Conservation (phyloP, 2,113 vertebrate genomes). For the Sylvicapra grimmia region DNA sequence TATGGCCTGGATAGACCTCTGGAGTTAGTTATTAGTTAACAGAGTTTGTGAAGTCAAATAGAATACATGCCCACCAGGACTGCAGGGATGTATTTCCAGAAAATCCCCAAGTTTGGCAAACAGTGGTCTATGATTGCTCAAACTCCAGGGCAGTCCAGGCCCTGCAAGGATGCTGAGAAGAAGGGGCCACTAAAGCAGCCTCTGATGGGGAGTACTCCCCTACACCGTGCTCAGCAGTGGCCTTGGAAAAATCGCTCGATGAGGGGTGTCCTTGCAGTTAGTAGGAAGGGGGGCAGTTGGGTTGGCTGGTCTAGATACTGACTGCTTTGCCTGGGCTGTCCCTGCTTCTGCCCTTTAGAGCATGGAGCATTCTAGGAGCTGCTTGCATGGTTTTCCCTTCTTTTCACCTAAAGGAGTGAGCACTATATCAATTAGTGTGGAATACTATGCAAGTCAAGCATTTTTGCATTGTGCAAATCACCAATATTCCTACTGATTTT, state of each 20-base stretch:
- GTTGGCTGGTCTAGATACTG: not conserved
- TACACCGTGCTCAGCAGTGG: not conserved
- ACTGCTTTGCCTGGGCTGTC: not conserved
- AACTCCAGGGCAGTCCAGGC: not conserved
- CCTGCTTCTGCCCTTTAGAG: not conserved
- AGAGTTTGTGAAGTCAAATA: not conserved
- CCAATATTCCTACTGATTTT: not conserved
- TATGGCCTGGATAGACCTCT: not conserved
- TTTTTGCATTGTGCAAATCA: not conserved
- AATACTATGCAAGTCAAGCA: not conserved
- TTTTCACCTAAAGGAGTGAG: not conserved
- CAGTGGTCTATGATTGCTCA: not conserved
- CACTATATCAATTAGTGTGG: not conserved
- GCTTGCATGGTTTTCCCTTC: not conserved
- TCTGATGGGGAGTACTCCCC: not conserved
- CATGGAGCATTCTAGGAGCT: not conserved
- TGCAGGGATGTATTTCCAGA: not conserved
- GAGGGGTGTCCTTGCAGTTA: not conserved
- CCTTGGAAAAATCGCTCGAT: not conserved
- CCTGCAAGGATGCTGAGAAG: not conserved
- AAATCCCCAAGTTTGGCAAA: not conserved
- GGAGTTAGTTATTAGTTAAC: constrained; percentile 16
- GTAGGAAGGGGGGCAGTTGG: not conserved
- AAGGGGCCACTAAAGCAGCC: not conserved
- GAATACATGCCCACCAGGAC: not conserved